These are phyloP conservation scores for Siderastrea radians DNA, from an alignment of 92 coral and sea anemone genomes.

Conservation along the genomic window DNA sequence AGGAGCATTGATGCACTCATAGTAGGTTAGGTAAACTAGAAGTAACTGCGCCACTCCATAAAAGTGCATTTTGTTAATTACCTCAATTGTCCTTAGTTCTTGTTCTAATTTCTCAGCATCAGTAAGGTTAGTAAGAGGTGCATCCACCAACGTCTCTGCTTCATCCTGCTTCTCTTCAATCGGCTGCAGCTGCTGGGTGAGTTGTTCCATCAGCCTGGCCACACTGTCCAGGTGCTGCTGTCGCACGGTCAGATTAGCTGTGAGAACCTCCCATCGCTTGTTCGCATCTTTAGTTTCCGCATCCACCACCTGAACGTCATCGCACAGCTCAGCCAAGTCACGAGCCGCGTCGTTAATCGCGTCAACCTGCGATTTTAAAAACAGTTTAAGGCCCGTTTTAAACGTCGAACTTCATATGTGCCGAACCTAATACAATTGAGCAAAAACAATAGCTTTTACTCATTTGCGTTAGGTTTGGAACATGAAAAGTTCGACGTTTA, in stretches of 20 bases:
- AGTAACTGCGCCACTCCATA: no score
- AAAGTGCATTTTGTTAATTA: conserved; percentile 10
- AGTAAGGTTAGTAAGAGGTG: conserved; percentile 82
- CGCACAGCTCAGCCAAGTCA: conserved; percentile 80
- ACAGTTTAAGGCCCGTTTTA: not conserved
- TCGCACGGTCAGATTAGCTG: conserved; percentile 74
- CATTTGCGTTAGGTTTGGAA: no score
- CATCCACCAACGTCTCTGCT: conserved; percentile 78
- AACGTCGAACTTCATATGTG: not conserved
- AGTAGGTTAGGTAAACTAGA: not conserved
- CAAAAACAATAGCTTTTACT: no score
- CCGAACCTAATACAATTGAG: no score
- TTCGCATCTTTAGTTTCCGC: conserved; percentile 93
- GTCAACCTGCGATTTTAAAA: conserved; percentile 38
- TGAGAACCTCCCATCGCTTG: conserved; percentile 88
- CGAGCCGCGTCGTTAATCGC: conserved; percentile 68
- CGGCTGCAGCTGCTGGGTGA: conserved; percentile 80
- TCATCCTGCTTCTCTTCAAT: conserved; percentile 85
- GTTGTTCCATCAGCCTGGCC: conserved; percentile 66
- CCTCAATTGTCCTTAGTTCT: conserved; percentile 86
- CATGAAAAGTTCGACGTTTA: no score
- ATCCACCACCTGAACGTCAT: conserved; percentile 90
- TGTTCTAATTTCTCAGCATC: conserved; percentile 75
- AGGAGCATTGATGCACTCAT: no score
- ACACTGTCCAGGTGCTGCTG: conserved; percentile 82